phyloP scores from a whole-genome alignment of 1,140 invertebrate genomes.

The Drosophila sturtevanti region DNA sequence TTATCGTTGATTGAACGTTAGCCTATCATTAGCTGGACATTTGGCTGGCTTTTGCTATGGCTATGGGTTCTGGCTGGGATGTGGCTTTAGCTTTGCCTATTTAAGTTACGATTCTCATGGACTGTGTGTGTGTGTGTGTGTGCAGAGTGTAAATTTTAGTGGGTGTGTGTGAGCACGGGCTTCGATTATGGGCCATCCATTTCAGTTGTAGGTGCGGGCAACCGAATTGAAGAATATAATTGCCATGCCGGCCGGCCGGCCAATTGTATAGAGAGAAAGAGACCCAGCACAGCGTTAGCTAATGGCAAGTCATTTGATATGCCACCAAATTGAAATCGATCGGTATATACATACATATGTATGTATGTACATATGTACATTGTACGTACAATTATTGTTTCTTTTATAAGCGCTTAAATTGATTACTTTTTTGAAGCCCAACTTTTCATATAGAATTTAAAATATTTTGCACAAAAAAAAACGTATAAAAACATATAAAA shows the following conservation, averaged over 20 bases:
- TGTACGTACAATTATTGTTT: neutral
- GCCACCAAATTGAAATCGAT: constrained; percentile 37
- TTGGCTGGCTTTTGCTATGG: constrained; percentile 40
- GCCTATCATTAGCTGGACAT: constrained; percentile 77
- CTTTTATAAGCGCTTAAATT: neutral
- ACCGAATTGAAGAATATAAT: constrained; percentile 28
- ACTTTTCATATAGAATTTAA: too few species aligned
- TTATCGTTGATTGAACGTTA: constrained; percentile 80
- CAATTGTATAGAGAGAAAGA: neutral
- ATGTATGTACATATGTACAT: neutral
- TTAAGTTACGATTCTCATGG: neutral
- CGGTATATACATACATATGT: neutral
- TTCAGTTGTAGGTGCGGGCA: constrained; percentile 37
- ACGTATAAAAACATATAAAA: too few species aligned
- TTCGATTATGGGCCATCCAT: constrained; percentile 42
- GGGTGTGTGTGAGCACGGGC: constrained; percentile 43
- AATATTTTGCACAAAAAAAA: too few species aligned
- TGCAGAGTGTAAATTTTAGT: constrained; percentile 25
- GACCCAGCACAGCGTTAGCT: neutral
- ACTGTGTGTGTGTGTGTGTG: constrained; percentile 20
- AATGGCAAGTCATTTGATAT: constrained; percentile 42
- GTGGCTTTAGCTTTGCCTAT: constrained; percentile 29
- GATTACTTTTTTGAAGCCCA: too few species aligned
- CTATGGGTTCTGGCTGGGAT: constrained; percentile 29
- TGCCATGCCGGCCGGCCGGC: constrained; percentile 5